These are phyloP conservation scores for Drosophila ohnishii DNA, from an alignment of 1,140 invertebrate genomes.

Conservation along the genomic window DNA sequence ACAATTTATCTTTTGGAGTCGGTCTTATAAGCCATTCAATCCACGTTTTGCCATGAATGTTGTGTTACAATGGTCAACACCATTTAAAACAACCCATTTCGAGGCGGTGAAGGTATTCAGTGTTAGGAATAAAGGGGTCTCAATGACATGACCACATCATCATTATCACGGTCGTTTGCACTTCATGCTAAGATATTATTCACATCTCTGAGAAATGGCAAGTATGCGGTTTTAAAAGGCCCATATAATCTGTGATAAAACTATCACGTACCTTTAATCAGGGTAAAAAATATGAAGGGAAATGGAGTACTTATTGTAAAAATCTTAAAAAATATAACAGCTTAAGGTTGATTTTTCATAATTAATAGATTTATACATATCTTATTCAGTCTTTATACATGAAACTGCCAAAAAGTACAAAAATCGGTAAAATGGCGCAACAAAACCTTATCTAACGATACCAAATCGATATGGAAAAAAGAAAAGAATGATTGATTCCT, in stretches of 20 bases:
- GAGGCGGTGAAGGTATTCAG: conserved; percentile 18
- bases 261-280: conserved; percentile 15
- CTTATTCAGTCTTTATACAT: background rate
- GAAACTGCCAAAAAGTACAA: background rate
- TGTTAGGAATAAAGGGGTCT: conserved; percentile 35
- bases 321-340: background rate
- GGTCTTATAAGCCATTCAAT: conserved; percentile 23
- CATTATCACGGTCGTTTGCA: conserved; percentile 25
- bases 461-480: background rate
- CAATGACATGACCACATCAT: conserved; percentile 34
- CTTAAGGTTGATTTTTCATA: background rate
- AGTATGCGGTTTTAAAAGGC: conserved; percentile 21
- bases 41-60: conserved; percentile 38
- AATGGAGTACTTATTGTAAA: too few relatives aligned
- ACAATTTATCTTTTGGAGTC: conserved; percentile 32
- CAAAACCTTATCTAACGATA: conserved; percentile 9
- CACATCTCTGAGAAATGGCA: conserved; percentile 15
- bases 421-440: background rate
- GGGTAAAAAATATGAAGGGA: background rate
- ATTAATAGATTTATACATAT: background rate
- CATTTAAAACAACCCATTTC: conserved; percentile 37
- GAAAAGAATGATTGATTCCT: conserved; percentile 18
- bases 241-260: conserved; percentile 15
- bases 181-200: conserved; percentile 17
- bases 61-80: conserved; percentile 40